Conservation (phyloP, 2,113 vertebrate species). For the Rhinolophus ferrumequinum region DNA sequence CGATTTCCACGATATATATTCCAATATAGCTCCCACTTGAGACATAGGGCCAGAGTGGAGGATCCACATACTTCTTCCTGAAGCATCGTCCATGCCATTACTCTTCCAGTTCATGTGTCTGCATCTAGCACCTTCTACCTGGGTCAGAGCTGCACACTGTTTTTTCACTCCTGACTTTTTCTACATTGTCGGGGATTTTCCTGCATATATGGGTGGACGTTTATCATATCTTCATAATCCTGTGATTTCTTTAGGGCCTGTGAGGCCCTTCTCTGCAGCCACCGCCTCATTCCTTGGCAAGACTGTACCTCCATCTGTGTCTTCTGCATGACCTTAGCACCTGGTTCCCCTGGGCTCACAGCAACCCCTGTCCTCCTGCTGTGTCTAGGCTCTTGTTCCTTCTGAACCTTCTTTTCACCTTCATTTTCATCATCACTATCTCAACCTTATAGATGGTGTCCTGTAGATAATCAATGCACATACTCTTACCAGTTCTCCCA, state of each 20-base stretch:
- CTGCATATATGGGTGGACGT: too few relatives aligned
- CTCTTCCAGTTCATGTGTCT: not conserved
- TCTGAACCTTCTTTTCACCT: not conserved
- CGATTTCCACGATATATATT: not conserved
- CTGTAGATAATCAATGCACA: not conserved
- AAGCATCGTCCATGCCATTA: not conserved
- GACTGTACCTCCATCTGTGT: not conserved
- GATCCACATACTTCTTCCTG: not conserved
- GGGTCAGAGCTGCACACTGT: too few relatives aligned
- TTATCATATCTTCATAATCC: not conserved
- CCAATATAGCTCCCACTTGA: not conserved
- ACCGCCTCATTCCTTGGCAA: not conserved
- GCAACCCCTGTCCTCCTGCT: not conserved
- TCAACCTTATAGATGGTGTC: too few relatives aligned
- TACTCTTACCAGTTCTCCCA: not conserved
- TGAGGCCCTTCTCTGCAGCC: not conserved
- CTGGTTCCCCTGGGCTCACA: not conserved
- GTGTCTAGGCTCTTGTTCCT: accelerated
- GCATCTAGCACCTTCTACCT: not conserved
- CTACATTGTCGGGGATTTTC: not conserved
- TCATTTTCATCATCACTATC: accelerated
- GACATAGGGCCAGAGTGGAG: not conserved
- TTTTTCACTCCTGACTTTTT: not conserved
- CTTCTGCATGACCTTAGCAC: not conserved
- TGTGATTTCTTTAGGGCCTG: not conserved